Conservation (phyloP, 2,113 vertebrate genomes). For the Planiliza haematocheilus region DNA sequence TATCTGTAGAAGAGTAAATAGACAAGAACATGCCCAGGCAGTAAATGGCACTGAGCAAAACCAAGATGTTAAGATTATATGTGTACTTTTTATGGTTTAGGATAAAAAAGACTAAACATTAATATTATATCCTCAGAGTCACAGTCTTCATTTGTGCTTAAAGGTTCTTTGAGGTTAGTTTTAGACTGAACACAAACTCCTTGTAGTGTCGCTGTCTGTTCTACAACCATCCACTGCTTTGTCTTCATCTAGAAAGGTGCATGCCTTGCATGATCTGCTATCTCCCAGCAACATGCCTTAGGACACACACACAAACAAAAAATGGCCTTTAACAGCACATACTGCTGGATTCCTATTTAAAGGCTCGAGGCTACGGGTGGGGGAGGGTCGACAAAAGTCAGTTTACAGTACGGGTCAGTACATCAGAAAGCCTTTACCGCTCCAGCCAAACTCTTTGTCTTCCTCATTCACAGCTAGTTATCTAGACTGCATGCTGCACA, state of each 20-base stretch:
- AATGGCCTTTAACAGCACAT: constrained; percentile 76
- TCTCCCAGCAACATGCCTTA: constrained; percentile 75
- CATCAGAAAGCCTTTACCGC: constrained; percentile 84
- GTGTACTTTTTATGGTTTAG: no score
- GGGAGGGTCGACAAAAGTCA: constrained; percentile 76
- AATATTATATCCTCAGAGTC: background rate
- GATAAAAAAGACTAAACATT: background rate
- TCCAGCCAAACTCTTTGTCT: constrained; percentile 84
- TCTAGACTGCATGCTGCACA: constrained; percentile 71
- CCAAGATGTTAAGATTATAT: no score
- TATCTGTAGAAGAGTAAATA: no score
- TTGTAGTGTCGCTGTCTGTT: constrained; percentile 11
- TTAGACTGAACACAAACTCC: background rate
- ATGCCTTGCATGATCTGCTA: constrained; percentile 62
- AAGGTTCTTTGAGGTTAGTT: constrained; percentile 18
- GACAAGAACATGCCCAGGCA: no score
- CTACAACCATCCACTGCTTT: constrained; percentile 8
- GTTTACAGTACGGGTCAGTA: constrained; percentile 86
- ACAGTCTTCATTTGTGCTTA: background rate
- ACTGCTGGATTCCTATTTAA: constrained; percentile 70
- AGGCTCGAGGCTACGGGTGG: constrained; percentile 49
- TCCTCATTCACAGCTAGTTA: constrained; percentile 76
- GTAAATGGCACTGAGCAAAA: background rate
- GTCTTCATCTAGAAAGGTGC: constrained; percentile 53
- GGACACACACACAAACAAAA: constrained; percentile 55